Evolutionary conservation across 53 echinoderm and acorn worm genomes (phyloP).

Genomic region (Holothuria scabra): DNA sequence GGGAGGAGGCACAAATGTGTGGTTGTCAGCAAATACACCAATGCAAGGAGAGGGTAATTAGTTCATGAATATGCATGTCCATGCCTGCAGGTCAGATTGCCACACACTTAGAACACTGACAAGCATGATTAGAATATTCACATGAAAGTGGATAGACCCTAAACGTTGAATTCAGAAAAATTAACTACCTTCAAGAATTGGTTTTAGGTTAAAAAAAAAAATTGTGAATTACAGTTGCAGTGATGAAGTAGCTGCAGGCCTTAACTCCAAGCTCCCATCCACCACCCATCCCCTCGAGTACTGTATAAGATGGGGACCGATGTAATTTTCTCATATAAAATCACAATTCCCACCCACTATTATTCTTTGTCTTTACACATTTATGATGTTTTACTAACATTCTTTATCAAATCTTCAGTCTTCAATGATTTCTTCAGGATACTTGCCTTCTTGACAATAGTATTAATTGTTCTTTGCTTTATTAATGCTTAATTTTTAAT

Average conservation of each 20-base stretch:
- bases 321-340: background rate
- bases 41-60: constrained; percentile 63
- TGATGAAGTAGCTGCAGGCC: background rate
- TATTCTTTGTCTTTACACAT: background rate
- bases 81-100: background rate
- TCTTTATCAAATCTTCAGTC: too few relatives aligned
- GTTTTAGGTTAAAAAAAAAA: background rate
- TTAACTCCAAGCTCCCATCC: background rate
- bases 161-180: too few relatives aligned
- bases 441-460: too few relatives aligned
- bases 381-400: too few relatives aligned
- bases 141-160: too few relatives aligned
- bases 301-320: background rate
- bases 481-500: too few relatives aligned
- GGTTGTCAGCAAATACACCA: constrained; percentile 75
- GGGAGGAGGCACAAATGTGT: constrained; percentile 76
- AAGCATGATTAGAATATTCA: too few relatives aligned
- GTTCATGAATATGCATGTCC: constrained; percentile 39
- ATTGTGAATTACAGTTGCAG: background rate
- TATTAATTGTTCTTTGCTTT: too few relatives aligned
- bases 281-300: background rate
- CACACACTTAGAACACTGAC: too few relatives aligned
- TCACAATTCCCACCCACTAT: background rate
- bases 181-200: background rate
- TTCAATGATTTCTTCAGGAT: too few relatives aligned